These are phyloP conservation scores for Falco punctatus DNA, from an alignment of 2,113 vertebrate species.

Conservation along the genomic window DNA sequence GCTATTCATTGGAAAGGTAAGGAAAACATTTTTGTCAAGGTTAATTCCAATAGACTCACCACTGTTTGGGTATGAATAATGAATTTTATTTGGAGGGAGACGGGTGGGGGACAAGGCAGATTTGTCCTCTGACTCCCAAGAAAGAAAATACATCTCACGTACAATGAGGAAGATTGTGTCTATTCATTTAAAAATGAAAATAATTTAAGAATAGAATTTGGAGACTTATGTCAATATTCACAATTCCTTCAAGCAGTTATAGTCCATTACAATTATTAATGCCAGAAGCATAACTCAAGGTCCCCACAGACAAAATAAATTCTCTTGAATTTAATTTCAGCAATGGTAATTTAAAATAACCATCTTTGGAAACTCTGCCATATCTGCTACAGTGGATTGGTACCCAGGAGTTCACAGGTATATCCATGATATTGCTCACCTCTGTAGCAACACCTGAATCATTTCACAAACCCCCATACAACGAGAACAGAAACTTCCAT, in stretches of 20 bases:
- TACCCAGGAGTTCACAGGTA: conserved; percentile 46
- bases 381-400: conserved; percentile 9
- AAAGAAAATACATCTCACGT: conserved; percentile 49
- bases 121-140: conserved; percentile 46
- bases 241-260: conserved; percentile 53
- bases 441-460: conserved; percentile 62
- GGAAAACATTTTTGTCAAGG: conserved; percentile 44
- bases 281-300: conserved; percentile 48
- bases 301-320: conserved; percentile 52
- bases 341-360: conserved; percentile 44
- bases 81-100: conserved; percentile 58
- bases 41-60: conserved; percentile 69
- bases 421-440: conserved; percentile 64
- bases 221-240: conserved; percentile 58
- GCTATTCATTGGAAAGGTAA: conserved; percentile 49
- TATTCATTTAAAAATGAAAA: conserved; percentile 44
- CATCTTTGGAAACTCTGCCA: conserved; percentile 49
- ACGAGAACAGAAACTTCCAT: conserved; percentile 65
- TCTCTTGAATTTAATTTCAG: conserved; percentile 55
- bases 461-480: conserved; percentile 59
- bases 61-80: conserved; percentile 57
- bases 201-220: conserved; percentile 38
- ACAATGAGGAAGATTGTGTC: conserved; percentile 7
- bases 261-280: conserved; percentile 30
- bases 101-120: not conserved